phyloP scores from a whole-genome alignment of 2,888 invertebrate species.

The Mythimna vitellina region DNA sequence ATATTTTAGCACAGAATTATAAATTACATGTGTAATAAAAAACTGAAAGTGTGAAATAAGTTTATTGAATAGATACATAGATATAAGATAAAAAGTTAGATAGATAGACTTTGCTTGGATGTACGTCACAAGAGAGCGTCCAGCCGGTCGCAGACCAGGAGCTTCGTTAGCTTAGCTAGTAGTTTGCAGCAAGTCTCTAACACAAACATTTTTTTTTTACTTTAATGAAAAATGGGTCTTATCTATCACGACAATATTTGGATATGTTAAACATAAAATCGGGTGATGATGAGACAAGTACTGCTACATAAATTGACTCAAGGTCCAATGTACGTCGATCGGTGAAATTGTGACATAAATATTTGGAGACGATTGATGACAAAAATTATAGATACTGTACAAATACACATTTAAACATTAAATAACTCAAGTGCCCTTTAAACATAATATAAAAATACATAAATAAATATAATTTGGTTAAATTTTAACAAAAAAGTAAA shows the following conservation, averaged over 20 bases:
- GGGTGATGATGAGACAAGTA: neutral
- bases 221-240: neutral
- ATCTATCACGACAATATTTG: neutral
- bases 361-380: neutral
- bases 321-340: neutral
- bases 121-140: neutral
- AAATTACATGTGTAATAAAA: slow-evolving; percentile 65
- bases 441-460: slow-evolving; percentile 3
- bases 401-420: neutral
- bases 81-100: slow-evolving; percentile 50
- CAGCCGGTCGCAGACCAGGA: neutral
- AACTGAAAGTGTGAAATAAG: slow-evolving; percentile 52
- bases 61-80: slow-evolving; percentile 71
- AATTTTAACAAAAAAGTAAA: neutral
- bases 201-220: neutral
- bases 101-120: slow-evolving; percentile 25
- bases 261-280: neutral
- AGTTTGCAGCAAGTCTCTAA: neutral
- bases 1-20: neutral
- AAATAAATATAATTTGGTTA: neutral
- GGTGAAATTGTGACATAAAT: neutral
- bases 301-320: neutral
- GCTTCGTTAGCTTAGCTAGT: neutral
- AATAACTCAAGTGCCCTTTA: neutral
- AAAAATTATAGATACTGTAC: slow-evolving; percentile 6